A percentile compares a stretch with the other conserved stretches of the same genome.
phyloP scores from a whole-genome alignment of 2,797 vertebrate species.

The Acomys russatus region DNA sequence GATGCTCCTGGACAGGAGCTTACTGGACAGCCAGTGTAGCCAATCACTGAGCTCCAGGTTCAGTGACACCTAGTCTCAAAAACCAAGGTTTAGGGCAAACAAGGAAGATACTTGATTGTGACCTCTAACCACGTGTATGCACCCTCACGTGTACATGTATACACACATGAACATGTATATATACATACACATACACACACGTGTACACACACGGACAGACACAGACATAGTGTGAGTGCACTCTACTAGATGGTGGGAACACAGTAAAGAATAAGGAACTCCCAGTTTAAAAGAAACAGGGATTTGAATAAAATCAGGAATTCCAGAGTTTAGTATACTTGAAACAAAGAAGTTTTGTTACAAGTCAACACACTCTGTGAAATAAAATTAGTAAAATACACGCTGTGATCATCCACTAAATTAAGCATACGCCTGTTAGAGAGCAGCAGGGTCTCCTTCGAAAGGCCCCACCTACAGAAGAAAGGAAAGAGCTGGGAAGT shows the following conservation, averaged over 20 bases:
- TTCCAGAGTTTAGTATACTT: background rate
- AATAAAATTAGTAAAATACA: background rate
- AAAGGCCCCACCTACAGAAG: background rate
- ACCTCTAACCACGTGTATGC: background rate
- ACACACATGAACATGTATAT: background rate
- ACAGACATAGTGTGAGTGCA: accelerated
- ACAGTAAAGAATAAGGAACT: background rate
- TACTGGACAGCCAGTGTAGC: background rate
- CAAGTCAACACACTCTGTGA: background rate
- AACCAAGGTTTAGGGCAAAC: background rate
- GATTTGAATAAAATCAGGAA: background rate
- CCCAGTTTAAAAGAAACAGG: background rate
- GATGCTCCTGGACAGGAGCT: background rate
- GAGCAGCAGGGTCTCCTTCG: background rate
- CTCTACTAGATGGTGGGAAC: background rate
- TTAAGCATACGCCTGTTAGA: background rate
- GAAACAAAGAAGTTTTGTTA: background rate
- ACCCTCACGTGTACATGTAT: background rate
- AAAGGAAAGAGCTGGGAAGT: background rate
- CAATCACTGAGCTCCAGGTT: background rate
- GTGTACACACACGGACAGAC: background rate
- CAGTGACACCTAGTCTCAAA: background rate
- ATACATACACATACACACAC: background rate
- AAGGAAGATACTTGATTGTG: background rate
- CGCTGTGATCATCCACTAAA: background rate